These are phyloP conservation scores for Gambusia holbrooki DNA, from an alignment of 2,113 vertebrate species.

Conservation along the genomic window DNA sequence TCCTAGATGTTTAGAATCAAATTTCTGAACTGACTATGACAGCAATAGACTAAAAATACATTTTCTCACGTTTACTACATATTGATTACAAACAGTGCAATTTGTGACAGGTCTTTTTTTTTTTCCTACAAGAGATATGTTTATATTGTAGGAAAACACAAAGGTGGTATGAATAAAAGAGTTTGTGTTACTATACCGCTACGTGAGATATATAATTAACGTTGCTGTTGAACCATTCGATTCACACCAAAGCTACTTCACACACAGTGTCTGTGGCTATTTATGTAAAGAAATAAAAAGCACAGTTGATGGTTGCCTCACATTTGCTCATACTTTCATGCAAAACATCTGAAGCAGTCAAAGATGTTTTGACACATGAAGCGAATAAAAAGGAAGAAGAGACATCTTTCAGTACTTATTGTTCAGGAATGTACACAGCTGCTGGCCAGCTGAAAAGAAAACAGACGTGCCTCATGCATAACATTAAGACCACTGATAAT, in stretches of 20 bases:
- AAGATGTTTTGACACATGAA: slow-evolving; percentile 21
- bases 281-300: slow-evolving; percentile 4
- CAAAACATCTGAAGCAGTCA: slow-evolving; percentile 3
- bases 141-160: slow-evolving; percentile 8
- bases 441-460: slow-evolving; percentile 22
- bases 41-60: background rate
- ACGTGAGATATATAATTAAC: slow-evolving; percentile 5
- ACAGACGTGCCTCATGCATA: background rate
- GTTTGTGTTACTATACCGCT: background rate
- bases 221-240: background rate
- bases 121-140: background rate
- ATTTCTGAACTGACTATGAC: background rate
- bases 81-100: slow-evolving; percentile 7
- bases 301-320: slow-evolving; percentile 7
- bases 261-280: background rate
- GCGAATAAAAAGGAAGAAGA: slow-evolving; percentile 22
- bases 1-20: slow-evolving; percentile 8
- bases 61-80: slow-evolving; percentile 4
- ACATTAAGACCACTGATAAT: background rate
- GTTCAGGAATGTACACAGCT: slow-evolving; percentile 44
- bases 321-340: slow-evolving; percentile 18
- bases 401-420: slow-evolving; percentile 26
- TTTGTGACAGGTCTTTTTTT: slow-evolving; percentile 16
- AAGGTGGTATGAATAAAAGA: background rate
- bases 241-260: slow-evolving; percentile 14